phyloP scores from a whole-genome alignment of 2,113 vertebrate species.

The Motacilla tschutschensis region DNA sequence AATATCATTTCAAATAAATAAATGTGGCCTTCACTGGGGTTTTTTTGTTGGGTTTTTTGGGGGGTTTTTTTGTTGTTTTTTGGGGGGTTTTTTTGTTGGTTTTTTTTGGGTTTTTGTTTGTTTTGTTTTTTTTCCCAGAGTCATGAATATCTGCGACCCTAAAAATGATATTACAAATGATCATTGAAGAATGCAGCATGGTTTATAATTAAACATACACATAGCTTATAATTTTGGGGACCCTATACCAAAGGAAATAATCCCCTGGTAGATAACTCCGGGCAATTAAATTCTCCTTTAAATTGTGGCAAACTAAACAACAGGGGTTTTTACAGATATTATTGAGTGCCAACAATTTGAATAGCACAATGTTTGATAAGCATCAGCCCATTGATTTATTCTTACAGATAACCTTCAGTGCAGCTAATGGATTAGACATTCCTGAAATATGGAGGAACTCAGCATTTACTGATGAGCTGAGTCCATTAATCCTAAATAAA shows the following conservation, averaged over 20 bases:
- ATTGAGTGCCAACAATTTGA: background rate
- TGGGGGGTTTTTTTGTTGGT: accelerated
- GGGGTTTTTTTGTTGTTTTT: background rate
- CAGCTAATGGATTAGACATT: slow-evolving; percentile 2
- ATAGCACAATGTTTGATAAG: background rate
- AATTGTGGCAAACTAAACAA: background rate
- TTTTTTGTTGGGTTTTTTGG: background rate
- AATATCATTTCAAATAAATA: background rate
- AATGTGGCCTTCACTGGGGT: accelerated
- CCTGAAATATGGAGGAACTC: slow-evolving; percentile 10
- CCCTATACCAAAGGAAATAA: background rate
- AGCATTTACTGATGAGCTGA: background rate
- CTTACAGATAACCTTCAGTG: background rate
- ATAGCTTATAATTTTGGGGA: background rate
- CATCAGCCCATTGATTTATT: background rate
- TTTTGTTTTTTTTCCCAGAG: background rate
- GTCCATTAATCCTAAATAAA: slow-evolving; percentile 42
- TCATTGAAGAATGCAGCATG: background rate
- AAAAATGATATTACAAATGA: background rate
- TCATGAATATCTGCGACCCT: background rate
- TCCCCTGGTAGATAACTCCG: background rate
- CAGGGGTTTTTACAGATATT: background rate
- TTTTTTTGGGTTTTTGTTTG: background rate
- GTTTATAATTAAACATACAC: background rate
- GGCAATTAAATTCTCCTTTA: background rate